Evolutionary conservation across 2,113 vertebrate species (phyloP), one percentile per base, ranked within the genome.

Genomic region (Osmerus mordax): DNA sequence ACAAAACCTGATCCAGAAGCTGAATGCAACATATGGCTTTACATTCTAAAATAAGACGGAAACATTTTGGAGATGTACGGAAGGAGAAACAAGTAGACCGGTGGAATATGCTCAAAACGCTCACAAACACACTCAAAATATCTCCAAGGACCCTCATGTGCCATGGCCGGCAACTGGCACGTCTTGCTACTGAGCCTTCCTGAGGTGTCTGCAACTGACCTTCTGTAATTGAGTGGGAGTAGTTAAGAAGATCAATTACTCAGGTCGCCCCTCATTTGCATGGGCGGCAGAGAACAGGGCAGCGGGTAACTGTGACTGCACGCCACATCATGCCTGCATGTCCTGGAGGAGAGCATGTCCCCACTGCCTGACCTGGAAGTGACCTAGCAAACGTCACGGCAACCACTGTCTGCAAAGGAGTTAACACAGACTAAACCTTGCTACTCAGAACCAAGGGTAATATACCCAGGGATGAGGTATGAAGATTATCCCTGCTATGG

Each of bases 201-300:
- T 67, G 67, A 81, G 73, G 77, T 84, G 81, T 80, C 74, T 84
- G 76, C 69, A 75, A 84, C 89, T 88, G 85, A 89, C 86, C 83
- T 83, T 47, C 68, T 78, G 78, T 91, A 89, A 88, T 82, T 84
- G 83, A 87, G 84, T 87, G 75, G 79, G 83, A 85, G 86, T 81
- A 78, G 78, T 84, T 85, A 88, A 87, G 79, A 78, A 81, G 86
- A 85, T 91, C 83, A 86, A 78, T 88, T 86, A 85, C 77, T 83
- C 70, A 51, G 70, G 66, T 62, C 73, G 25, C 56, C 68, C 76
- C 64, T 65, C 67, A 84, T 76, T 74, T 74, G 77, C 78, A 84
- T 82, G 69, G 52, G 63, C 11, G 70, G 69, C 67, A 78, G 78
- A 77, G 80, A 73, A 76, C 58, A 72, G 68, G 77, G 78, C 72